A percentile compares a stretch with the other conserved stretches of the same genome.
These are phyloP conservation scores for Teleogryllus oceanicus DNA, from an alignment of 2,888 invertebrate species.

Conservation along the genomic window DNA sequence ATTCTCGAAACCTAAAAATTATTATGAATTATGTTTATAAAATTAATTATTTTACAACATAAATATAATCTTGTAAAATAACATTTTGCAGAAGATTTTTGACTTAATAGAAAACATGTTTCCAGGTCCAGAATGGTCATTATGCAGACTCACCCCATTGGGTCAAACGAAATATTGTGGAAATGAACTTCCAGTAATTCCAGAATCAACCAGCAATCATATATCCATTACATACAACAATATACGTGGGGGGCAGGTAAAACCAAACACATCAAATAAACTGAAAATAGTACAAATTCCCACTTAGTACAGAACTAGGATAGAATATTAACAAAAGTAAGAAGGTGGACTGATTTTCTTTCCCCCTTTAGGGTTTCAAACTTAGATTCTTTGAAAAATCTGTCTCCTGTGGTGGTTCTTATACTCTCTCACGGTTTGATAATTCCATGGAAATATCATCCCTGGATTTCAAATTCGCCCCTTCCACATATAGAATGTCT, in stretches of 20 bases:
- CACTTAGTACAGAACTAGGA: no score
- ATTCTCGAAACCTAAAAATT: no score
- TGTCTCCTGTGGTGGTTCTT: constrained; percentile 64
- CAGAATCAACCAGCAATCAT: constrained; percentile 64
- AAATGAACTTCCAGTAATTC: constrained; percentile 45
- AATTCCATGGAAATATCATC: constrained; percentile 57
- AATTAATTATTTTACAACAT: no score
- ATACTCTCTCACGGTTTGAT: constrained; percentile 52
- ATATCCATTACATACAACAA: constrained; percentile 51
- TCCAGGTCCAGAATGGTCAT: constrained; percentile 71
- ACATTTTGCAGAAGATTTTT: no score
- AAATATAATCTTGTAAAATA: no score
- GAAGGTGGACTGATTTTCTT: constrained; percentile 18
- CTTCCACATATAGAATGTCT: constrained; percentile 75
- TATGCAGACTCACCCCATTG: constrained; percentile 67
- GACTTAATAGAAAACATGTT: constrained; percentile 33
- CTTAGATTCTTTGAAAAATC: constrained; percentile 60
- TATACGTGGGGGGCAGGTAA: neutral
- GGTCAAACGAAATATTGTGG: constrained; percentile 73
- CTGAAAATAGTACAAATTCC: no score
- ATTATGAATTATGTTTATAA: no score
- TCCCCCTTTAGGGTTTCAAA: constrained; percentile 47
- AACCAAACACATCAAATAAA: no score
- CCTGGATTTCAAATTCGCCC: constrained; percentile 78
- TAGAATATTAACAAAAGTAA: no score